These are phyloP conservation scores for Sericinus montela DNA, from an alignment of 2,888 invertebrate species.

Conservation along the genomic window DNA sequence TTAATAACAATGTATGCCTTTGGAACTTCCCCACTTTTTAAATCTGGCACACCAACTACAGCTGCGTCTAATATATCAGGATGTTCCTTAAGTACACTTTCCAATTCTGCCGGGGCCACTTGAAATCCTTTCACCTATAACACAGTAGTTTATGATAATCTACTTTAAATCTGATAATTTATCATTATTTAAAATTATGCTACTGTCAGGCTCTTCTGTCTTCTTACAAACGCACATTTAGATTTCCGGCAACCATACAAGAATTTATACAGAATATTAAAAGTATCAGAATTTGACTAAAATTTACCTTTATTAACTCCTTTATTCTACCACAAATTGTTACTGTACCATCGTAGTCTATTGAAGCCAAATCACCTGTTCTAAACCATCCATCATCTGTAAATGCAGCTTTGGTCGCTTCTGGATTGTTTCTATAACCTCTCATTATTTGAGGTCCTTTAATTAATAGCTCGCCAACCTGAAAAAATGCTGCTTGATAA, in stretches of 20 bases:
- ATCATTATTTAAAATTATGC: too few relatives aligned
- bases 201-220: too few relatives aligned
- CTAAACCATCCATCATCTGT: slow-evolving; percentile 86
- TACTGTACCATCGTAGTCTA: slow-evolving; percentile 11
- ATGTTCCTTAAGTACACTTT: slow-evolving; percentile 84
- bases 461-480: slow-evolving; percentile 51
- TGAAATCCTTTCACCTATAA: slow-evolving; percentile 81
- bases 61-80: slow-evolving; percentile 88
- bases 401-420: slow-evolving; percentile 67
- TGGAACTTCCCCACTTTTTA: slow-evolving; percentile 84
- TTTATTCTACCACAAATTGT: slow-evolving; percentile 19
- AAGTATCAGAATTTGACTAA: too few relatives aligned
- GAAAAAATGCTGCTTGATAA: too few relatives aligned
- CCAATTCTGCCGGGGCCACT: slow-evolving; percentile 94
- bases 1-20: slow-evolving; percentile 84
- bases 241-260: too few relatives aligned
- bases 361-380: slow-evolving; percentile 81
- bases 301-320: slow-evolving; percentile 48
- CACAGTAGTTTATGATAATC: too few relatives aligned
- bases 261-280: too few relatives aligned
- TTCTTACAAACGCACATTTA: too few relatives aligned
- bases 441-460: slow-evolving; percentile 88
- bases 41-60: slow-evolving; percentile 87
- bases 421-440: slow-evolving; percentile 80
- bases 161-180: too few relatives aligned